A percentile compares a stretch with the other conserved stretches of the same genome.
Evolutionary conservation across 2,113 vertebrate genomes (phyloP).

Genomic region (Perccottus glenii): DNA sequence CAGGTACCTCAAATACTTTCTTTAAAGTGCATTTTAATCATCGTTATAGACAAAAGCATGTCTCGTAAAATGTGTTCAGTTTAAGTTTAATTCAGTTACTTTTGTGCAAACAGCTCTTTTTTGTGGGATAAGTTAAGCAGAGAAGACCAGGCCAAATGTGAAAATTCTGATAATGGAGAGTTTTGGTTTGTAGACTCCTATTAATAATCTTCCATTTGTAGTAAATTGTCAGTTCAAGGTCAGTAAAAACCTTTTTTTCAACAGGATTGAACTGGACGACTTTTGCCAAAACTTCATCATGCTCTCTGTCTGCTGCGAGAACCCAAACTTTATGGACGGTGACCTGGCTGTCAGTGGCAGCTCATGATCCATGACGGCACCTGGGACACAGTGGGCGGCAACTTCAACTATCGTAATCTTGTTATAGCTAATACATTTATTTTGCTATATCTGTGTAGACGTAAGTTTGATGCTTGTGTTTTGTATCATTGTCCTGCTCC

Average conservation of each 20-base stretch:
- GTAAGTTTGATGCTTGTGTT: no score
- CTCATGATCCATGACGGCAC: constrained; percentile 36
- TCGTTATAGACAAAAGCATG: no score
- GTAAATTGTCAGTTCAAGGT: neutral
- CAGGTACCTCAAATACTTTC: constrained; percentile 15
- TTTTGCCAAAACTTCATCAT: constrained; percentile 27
- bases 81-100: neutral
- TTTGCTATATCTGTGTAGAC: no score
- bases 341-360: constrained; percentile 50
- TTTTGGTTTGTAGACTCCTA: constrained; percentile 41
- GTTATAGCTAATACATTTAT: neutral
- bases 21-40: no score
- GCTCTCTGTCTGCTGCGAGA: constrained; percentile 45
- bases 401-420: neutral
- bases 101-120: constrained; percentile 34
- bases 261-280: constrained; percentile 58
- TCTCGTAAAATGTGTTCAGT: no score
- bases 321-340: constrained; percentile 57
- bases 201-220: no score
- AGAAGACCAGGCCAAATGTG: constrained; percentile 32
- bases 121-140: constrained; percentile 26
- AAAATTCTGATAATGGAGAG: constrained; percentile 41
- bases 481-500: neutral
- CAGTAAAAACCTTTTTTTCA: neutral
- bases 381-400: constrained; percentile 39